Conservation (phyloP, 2,888 invertebrate species). For the Phyto melanocephala region DNA sequence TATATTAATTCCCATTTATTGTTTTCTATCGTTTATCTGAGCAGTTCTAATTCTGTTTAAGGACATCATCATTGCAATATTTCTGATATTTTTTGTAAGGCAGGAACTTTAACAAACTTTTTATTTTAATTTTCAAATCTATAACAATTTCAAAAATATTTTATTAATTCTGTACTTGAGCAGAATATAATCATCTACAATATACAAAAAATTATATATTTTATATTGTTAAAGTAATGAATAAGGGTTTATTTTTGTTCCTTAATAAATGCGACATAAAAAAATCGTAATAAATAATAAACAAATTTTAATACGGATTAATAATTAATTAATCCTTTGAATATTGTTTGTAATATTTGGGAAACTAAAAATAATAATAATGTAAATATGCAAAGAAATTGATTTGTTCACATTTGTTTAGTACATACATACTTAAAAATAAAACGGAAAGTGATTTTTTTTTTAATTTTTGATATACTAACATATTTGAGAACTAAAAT, state of each 20-base stretch:
- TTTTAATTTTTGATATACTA: slow-evolving; percentile 35
- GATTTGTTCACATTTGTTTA: slow-evolving; percentile 7
- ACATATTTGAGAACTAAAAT: slow-evolving; percentile 51
- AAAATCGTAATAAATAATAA: slow-evolving; percentile 30
- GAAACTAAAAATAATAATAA: slow-evolving; percentile 6
- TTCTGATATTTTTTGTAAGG: slow-evolving; percentile 58
- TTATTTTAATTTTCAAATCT: slow-evolving; percentile 46
- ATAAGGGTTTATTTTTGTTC: slow-evolving; percentile 18
- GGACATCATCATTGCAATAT: slow-evolving; percentile 50
- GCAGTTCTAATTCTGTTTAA: slow-evolving; percentile 42
- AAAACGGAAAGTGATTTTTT: not conserved
- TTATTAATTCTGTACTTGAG: slow-evolving; percentile 49
- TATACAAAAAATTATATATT: slow-evolving; percentile 21
- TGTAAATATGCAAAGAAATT: slow-evolving; percentile 30
- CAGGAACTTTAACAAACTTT: slow-evolving; percentile 61
- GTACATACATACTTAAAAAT: not conserved
- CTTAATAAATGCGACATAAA: slow-evolving; percentile 52
- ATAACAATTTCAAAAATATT: slow-evolving; percentile 62
- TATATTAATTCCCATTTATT: slow-evolving; percentile 37
- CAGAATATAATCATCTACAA: slow-evolving; percentile 51
- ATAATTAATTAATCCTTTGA: not conserved
- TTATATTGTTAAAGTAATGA: slow-evolving; percentile 36
- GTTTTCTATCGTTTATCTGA: slow-evolving; percentile 43
- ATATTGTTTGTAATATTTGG: not conserved
- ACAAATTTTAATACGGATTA: slow-evolving; percentile 1